Evolutionary conservation across 1,140 invertebrate genomes (phyloP).

Genomic region (Drosophila ercepeae): DNA sequence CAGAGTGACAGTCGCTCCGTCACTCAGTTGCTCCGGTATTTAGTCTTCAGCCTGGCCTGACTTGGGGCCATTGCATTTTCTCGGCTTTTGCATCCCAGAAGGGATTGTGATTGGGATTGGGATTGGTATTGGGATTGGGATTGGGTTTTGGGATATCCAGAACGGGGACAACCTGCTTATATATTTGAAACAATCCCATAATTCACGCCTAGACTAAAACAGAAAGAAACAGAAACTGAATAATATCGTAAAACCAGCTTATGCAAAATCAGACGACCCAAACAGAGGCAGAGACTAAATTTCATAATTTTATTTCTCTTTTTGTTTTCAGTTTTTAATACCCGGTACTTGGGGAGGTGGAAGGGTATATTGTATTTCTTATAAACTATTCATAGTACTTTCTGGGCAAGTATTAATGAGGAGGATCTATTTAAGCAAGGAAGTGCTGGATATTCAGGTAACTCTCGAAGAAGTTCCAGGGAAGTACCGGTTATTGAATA

Average conservation of each 20-base stretch:
- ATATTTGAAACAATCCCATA: neutral
- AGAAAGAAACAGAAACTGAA: neutral
- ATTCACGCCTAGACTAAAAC: neutral
- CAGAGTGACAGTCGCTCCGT: conserved; percentile 23
- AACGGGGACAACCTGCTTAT: conserved; percentile 3
- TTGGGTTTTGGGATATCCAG: too few species aligned
- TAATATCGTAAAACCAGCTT: conserved; percentile 26
- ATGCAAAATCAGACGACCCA: conserved; percentile 46
- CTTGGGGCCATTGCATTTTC: too few species aligned
- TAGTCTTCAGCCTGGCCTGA: too few species aligned
- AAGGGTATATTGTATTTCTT: neutral
- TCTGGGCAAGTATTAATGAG: too few species aligned
- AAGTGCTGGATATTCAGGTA: too few species aligned
- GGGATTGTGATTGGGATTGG: too few species aligned
- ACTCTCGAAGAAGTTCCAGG: too few species aligned
- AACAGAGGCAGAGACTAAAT: conserved; percentile 57
- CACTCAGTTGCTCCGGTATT: neutral
- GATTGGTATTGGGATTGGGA: too few species aligned
- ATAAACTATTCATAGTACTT: too few species aligned
- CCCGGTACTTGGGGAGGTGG: neutral
- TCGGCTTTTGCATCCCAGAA: too few species aligned
- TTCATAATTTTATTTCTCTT: conserved; percentile 57
- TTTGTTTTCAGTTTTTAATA: neutral
- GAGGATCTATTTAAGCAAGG: too few species aligned
- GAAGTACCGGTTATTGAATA: too few species aligned